Evolutionary conservation across 2,797 vertebrate genomes (phyloP).

Genomic region (Esox lucius): DNA sequence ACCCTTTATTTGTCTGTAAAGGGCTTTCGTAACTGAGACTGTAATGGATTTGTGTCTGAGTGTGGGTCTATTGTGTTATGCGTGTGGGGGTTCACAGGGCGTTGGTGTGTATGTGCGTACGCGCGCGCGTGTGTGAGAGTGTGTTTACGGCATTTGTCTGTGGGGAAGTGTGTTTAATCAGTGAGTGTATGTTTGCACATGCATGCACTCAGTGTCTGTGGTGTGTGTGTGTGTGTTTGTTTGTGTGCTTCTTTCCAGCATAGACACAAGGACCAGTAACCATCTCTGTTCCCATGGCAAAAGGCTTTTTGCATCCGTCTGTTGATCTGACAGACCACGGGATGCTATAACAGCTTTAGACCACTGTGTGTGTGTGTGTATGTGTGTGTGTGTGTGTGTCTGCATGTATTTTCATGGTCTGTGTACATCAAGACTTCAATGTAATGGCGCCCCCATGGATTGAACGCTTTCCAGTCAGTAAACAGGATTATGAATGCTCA

Average conservation of each 20-base stretch:
- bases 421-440: neutral
- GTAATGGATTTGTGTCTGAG: conserved; percentile 56
- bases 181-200: too few relatives aligned
- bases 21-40: conserved; percentile 51
- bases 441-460: neutral
- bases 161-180: too few relatives aligned
- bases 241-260: conserved; percentile 1
- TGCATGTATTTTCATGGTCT: neutral
- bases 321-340: conserved; percentile 18
- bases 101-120: conserved; percentile 30
- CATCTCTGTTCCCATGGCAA: conserved; percentile 42
- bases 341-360: conserved; percentile 1
- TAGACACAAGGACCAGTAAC: conserved; percentile 46
- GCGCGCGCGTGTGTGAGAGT: conserved; percentile 24
- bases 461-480: conserved; percentile 17
- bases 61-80: neutral
- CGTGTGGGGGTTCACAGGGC: neutral
- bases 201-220: too few relatives aligned
- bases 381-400: neutral
- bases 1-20: conserved; percentile 70
- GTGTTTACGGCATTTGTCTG: neutral
- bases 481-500: conserved; percentile 21
- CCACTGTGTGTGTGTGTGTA: neutral
- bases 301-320: conserved; percentile 39
- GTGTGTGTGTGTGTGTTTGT: neutral